Evolutionary conservation across 1,140 invertebrate genomes (phyloP), one percentile per base, ranked within the genome.

Genomic region (Drosophila nasuta): DNA sequence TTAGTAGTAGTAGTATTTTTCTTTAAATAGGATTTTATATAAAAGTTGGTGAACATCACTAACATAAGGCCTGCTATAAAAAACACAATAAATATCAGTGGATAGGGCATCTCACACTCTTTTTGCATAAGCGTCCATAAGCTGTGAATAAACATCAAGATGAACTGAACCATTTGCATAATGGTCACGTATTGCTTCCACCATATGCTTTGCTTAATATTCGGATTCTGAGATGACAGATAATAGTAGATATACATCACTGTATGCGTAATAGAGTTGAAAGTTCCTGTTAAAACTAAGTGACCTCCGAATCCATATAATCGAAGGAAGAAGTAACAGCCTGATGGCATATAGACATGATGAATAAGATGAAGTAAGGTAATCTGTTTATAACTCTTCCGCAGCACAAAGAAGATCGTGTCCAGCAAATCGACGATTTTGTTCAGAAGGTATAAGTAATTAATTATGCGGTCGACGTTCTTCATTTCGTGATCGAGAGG

Each of bases 171-270:
- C 73, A 97, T 94, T 91, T 97, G 97, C 38, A 97, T 78, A 11
- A 93, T 94, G 0, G 96, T 97, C 13, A 97, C 94, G 82, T 97
- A 95, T 79, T 95, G 96, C 91, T 97, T 97, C 96, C 96, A 97
- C 96, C 96, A 97, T 3, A 64, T 93, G 68, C 94, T 95, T 41
- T 94, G 94, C 81, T 94, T 95, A 91, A 94, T 94, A 48, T 94
- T 92, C 46, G 94, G 95, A 46, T 93, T 95, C 69, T 94, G 93
- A 11, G 94, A 95, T 17, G 94, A 93, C 49, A 94, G 93, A 92
- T 96, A 93, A 87, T 97, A 97, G 89, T 97, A 97, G 0, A 92
- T 82, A 85, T 97, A 97, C 96, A 97, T 97, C 38, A 97, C 88
- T 63, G 95, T 91, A 80, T 98, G 97, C 1, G 97, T 95, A 48